Evolutionary conservation across 2,797 vertebrate species (phyloP).

Genomic region (Sebastiscus tertius): DNA sequence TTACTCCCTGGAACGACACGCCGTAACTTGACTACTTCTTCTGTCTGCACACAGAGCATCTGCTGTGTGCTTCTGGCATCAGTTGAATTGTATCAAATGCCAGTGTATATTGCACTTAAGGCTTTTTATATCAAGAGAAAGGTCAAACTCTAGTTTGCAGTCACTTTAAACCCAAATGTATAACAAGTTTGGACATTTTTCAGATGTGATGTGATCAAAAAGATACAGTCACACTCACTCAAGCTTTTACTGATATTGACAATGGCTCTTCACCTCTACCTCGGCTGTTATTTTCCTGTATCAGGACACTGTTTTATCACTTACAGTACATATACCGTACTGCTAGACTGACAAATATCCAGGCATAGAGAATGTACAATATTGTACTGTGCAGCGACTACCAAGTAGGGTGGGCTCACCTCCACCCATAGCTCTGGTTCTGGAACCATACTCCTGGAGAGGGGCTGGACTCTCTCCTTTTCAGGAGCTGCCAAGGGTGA

Average conservation of each 20-base stretch:
- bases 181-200: background rate
- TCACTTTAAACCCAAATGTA: background rate
- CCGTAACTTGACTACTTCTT: constrained; percentile 10
- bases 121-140: constrained; percentile 7
- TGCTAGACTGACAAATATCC: background rate
- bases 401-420: too few species aligned
- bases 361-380: background rate
- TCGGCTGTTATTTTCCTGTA: background rate
- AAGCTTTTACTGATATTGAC: background rate
- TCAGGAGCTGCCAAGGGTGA: too few species aligned
- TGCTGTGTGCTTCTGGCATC: constrained; percentile 2
- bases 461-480: too few species aligned
- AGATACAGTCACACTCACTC: background rate
- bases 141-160: constrained; percentile 6
- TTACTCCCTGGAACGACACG: constrained; percentile 25
- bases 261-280: background rate
- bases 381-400: background rate
- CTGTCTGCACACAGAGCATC: constrained; percentile 24
- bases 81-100: constrained; percentile 5
- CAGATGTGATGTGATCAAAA: background rate
- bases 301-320: background rate
- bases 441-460: too few species aligned
- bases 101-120: background rate
- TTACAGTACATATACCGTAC: background rate
- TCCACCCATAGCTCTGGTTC: too few species aligned